Evolutionary conservation across 64 coral and sea anemone genomes (phyloP).

Genomic region (Anthopleura sola): DNA sequence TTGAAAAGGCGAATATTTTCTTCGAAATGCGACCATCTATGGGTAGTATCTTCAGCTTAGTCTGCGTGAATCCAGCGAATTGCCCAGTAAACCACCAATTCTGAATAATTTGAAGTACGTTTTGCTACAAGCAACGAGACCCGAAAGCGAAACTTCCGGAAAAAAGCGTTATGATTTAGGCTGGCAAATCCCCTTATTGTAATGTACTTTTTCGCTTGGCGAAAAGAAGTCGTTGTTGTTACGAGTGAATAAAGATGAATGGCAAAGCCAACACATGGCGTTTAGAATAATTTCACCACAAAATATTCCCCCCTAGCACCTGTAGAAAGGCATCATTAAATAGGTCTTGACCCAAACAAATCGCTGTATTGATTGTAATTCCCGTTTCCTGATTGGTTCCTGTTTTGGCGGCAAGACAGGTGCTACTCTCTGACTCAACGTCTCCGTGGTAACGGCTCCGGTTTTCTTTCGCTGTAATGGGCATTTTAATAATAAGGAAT

Average conservation of each 20-base stretch:
- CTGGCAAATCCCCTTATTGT: neutral
- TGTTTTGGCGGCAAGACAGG: conserved; percentile 30
- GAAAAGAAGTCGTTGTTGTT: neutral
- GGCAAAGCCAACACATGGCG: neutral
- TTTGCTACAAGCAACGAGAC: neutral
- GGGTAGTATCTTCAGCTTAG: neutral
- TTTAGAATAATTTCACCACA: conserved; percentile 9
- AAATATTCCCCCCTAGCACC: conserved; percentile 25
- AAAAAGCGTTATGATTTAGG: neutral
- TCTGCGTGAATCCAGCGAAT: conserved; percentile 8
- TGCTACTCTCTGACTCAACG: conserved; percentile 11
- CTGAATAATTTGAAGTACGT: conserved; percentile 7
- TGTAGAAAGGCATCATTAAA: conserved; percentile 29
- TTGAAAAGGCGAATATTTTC: neutral
- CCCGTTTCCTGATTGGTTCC: conserved; percentile 18
- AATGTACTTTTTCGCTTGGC: neutral
- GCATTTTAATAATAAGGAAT: conserved; percentile 6
- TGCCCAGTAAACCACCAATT: conserved; percentile 18
- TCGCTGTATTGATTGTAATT: conserved; percentile 7
- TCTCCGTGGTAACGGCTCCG: neutral
- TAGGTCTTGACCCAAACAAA: conserved; percentile 17
- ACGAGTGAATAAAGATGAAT: conserved; percentile 15
- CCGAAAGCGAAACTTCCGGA: neutral
- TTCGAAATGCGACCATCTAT: neutral
- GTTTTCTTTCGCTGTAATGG: neutral